Evolutionary conservation across 2,888 invertebrate genomes (phyloP).

Genomic region (Temnothorax rugatulus): DNA sequence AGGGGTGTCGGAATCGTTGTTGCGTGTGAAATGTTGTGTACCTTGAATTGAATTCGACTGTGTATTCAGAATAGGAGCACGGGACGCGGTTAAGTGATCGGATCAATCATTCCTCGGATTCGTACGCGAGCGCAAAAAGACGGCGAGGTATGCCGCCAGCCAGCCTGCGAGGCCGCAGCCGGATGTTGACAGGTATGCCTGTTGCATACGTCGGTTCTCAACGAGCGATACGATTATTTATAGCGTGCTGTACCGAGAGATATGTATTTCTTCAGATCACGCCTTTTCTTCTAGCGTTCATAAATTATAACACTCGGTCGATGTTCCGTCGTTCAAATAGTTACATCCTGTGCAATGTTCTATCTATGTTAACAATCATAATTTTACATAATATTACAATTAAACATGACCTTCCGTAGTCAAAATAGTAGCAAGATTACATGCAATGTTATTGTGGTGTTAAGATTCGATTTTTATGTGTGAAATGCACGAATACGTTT

Average conservation of each 20-base stretch:
- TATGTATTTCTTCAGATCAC: slow-evolving; percentile 53
- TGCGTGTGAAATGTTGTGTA: slow-evolving; percentile 28
- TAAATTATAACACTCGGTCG: background rate
- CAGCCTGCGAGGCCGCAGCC: slow-evolving; percentile 63
- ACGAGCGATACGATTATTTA: slow-evolving; percentile 64
- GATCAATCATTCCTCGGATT: slow-evolving; percentile 57
- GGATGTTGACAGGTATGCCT: slow-evolving; percentile 66
- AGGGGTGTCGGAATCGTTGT: background rate
- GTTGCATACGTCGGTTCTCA: slow-evolving; percentile 58
- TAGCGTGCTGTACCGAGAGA: slow-evolving; percentile 26
- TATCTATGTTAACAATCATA: background rate
- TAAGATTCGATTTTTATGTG: background rate
- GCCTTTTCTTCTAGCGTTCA: background rate
- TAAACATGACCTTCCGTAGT: background rate
- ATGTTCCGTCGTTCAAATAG: background rate
- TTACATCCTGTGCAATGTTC: background rate
- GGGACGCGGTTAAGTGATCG: slow-evolving; percentile 15
- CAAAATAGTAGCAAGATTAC: background rate
- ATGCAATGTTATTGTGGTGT: no score
- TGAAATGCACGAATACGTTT: background rate
- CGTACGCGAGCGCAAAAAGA: slow-evolving; percentile 45
- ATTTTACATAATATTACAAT: background rate
- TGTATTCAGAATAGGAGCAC: slow-evolving; percentile 2
- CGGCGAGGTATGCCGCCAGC: slow-evolving; percentile 61
- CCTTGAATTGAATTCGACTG: slow-evolving; percentile 45